phyloP scores from a whole-genome alignment of 2,888 invertebrate genomes.

The Ypsolopha scabrella region DNA sequence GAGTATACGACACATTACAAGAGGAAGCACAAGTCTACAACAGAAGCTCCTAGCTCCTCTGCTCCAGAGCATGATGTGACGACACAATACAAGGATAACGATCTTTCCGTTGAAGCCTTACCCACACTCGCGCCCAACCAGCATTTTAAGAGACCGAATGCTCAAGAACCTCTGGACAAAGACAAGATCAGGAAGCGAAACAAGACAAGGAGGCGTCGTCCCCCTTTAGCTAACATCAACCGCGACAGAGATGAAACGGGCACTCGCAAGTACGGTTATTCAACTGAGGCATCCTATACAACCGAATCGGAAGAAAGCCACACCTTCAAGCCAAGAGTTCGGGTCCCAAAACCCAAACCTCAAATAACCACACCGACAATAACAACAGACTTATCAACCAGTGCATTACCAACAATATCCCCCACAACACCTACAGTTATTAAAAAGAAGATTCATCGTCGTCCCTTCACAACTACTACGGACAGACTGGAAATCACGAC shows the following conservation, averaged over 20 bases:
- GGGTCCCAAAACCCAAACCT: conserved; percentile 35
- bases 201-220: conserved; percentile 58
- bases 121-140: conserved; percentile 59
- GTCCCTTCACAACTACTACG: conserved; percentile 36
- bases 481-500: conserved; percentile 49
- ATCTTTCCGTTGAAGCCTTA: conserved; percentile 36
- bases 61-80: conserved; percentile 24
- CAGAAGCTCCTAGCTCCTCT: conserved; percentile 7
- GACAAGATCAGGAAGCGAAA: conserved; percentile 53
- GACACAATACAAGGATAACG: conserved; percentile 26
- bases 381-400: conserved; percentile 55
- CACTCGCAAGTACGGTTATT: conserved; percentile 20
- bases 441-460: conserved; percentile 51
- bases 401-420: conserved; percentile 55
- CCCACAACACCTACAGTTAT: conserved; percentile 53
- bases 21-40: conserved; percentile 35
- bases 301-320: conserved; percentile 41
- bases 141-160: conserved; percentile 54
- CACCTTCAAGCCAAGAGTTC: conserved; percentile 45
- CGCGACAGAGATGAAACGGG: conserved; percentile 37
- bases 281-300: conserved; percentile 31
- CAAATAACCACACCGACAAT: conserved; percentile 55
- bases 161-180: conserved; percentile 31
- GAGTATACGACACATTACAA: conserved; percentile 44
- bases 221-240: conserved; percentile 35